Evolutionary conservation across 2,113 vertebrate species (phyloP).

Genomic region (Oryzias curvinotus): DNA sequence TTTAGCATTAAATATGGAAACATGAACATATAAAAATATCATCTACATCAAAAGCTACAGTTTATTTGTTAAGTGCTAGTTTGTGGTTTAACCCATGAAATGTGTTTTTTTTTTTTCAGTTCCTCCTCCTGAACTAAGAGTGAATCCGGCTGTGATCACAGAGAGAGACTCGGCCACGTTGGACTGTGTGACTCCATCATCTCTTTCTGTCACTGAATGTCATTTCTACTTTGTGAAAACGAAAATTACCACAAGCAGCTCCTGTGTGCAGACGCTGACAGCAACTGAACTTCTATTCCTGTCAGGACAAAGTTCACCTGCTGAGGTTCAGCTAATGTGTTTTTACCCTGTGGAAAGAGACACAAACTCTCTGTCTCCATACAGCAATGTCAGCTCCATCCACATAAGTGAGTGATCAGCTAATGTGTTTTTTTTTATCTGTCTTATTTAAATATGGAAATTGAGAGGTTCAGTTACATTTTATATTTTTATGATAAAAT

Average conservation of each 20-base stretch:
- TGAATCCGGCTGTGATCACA: neutral
- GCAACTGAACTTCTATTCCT: slow-evolving; percentile 17
- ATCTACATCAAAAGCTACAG: too few relatives aligned
- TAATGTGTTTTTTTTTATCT: too few relatives aligned
- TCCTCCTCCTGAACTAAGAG: slow-evolving; percentile 12
- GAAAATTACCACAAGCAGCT: neutral
- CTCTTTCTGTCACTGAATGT: slow-evolving; percentile 10
- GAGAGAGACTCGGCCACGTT: slow-evolving; percentile 1
- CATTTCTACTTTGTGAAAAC: neutral
- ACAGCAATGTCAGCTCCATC: neutral
- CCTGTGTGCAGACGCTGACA: slow-evolving; percentile 8
- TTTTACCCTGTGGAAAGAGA: slow-evolving; percentile 2
- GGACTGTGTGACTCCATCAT: slow-evolving; percentile 25
- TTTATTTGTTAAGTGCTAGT: too few relatives aligned
- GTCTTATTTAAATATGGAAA: too few relatives aligned
- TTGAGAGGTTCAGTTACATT: too few relatives aligned
- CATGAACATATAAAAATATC: too few relatives aligned
- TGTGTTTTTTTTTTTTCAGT: slow-evolving; percentile 10
- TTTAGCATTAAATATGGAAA: too few relatives aligned
- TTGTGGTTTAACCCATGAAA: too few relatives aligned
- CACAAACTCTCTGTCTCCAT: neutral
- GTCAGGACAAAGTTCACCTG: neutral
- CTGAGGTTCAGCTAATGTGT: slow-evolving; percentile 23
- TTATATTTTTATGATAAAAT: too few relatives aligned
- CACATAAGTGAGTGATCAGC: neutral